Conservation (phyloP, 35 echinoderm and acorn worm genomes). For the Holothuria glaberrima region DNA sequence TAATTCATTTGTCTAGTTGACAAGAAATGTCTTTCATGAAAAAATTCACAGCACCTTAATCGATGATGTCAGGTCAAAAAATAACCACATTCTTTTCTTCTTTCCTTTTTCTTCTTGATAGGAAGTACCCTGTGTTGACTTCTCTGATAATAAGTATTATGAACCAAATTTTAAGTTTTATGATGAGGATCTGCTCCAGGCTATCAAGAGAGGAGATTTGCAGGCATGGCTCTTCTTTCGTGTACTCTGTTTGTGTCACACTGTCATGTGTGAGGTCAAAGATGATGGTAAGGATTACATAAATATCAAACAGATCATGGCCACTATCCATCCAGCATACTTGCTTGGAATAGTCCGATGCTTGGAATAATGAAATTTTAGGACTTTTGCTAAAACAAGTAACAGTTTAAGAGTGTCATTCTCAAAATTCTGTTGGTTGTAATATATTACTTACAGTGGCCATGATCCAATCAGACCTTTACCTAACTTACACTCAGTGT, state of each 20-base stretch:
- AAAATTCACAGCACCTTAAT: too few species aligned
- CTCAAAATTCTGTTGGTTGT: too few species aligned
- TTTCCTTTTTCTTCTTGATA: conserved; percentile 27
- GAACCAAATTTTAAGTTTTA: conserved; percentile 83
- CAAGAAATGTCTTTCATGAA: too few species aligned
- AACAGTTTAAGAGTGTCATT: too few species aligned
- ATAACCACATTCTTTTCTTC: not conserved
- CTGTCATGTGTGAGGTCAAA: conserved; percentile 87
- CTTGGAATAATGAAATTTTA: too few species aligned
- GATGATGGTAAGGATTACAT: conserved; percentile 67
- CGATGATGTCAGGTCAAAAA: too few species aligned
- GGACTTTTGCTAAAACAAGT: too few species aligned
- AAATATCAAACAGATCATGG: not conserved
- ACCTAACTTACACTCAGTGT: too few species aligned
- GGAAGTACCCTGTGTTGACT: conserved; percentile 84
- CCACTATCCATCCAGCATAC: too few species aligned
- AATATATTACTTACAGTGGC: too few species aligned
- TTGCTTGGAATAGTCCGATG: too few species aligned
- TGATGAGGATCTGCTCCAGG: conserved; percentile 69
- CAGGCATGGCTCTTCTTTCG: conserved; percentile 90
- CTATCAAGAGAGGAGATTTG: conserved; percentile 73
- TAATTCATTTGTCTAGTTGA: too few species aligned
- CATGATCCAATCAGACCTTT: not conserved
- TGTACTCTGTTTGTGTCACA: conserved; percentile 87
- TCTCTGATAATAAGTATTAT: conserved; percentile 74